Conservation (phyloP, 35 echinoderm and acorn worm species). For the Diadema setosum region DNA sequence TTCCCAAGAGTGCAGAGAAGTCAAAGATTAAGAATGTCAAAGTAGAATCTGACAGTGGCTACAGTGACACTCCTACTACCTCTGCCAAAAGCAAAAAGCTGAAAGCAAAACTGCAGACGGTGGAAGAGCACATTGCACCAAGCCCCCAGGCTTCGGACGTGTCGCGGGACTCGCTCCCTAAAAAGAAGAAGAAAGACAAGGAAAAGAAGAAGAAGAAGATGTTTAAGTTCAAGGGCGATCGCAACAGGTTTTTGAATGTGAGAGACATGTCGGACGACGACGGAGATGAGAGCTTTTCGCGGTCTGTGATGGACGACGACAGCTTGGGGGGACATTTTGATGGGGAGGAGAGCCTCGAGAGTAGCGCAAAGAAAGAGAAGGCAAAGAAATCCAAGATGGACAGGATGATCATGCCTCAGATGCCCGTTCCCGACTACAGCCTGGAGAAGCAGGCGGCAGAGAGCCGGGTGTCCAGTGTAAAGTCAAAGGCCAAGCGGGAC, state of each 20-base stretch:
- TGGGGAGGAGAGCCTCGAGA: not conserved
- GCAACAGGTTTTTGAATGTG: not conserved
- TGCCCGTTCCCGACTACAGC: slow-evolving; percentile 8
- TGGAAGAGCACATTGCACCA: not conserved
- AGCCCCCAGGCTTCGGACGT: not conserved
- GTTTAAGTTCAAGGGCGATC: slow-evolving; percentile 8
- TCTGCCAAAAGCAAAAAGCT: slow-evolving; percentile 1
- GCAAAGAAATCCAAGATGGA: not conserved
- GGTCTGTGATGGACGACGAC: slow-evolving; percentile 17
- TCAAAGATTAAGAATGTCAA: not conserved
- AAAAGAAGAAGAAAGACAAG: slow-evolving; percentile 35
- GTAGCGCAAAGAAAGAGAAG: slow-evolving; percentile 17
- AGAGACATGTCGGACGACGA: not conserved
- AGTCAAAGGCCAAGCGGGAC: not conserved
- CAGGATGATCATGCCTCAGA: not conserved
- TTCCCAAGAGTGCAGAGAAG: not conserved
- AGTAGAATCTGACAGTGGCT: not conserved
- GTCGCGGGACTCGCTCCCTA: not conserved
- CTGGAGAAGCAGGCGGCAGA: not conserved
- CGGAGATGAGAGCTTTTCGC: not conserved
- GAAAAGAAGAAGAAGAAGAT: slow-evolving; percentile 38
- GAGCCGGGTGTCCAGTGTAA: not conserved
- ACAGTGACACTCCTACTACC: not conserved
- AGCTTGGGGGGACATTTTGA: not conserved
- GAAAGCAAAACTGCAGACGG: slow-evolving; percentile 8